Percentiles rank a stretch among this genome's conserved stretches.
phyloP scores from a whole-genome alignment of 2,797 vertebrate genomes.

The Decapterus maruadsi region DNA sequence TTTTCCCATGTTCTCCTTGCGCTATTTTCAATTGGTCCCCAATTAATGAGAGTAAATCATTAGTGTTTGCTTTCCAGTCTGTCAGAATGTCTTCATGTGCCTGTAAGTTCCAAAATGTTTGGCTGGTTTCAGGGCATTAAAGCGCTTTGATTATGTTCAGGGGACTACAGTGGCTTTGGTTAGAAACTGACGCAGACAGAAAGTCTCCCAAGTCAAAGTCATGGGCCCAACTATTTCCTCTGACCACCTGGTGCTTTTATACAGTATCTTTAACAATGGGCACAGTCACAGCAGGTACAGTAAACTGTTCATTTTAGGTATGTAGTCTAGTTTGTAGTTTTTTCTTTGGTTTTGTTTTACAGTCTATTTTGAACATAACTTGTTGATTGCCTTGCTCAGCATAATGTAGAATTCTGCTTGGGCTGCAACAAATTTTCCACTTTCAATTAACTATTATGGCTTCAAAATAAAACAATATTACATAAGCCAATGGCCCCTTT shows the following conservation, averaged over 20 bases:
- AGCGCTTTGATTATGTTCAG: constrained; percentile 1
- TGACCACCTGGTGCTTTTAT: constrained; percentile 11
- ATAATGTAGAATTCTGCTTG: neutral
- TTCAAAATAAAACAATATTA: neutral
- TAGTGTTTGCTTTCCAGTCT: neutral
- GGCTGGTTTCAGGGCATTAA: neutral
- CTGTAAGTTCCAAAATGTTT: constrained; percentile 3
- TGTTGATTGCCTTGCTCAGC: neutral
- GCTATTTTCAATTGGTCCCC: neutral
- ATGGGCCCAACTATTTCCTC: neutral
- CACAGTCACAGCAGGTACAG: neutral
- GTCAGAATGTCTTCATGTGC: neutral
- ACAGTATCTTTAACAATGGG: neutral
- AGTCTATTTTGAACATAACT: neutral
- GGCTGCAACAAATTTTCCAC: neutral
- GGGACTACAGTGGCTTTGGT: neutral
- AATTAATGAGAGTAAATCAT: neutral
- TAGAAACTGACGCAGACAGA: neutral
- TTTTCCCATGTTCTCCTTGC: neutral
- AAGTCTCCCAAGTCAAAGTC: constrained; percentile 3
- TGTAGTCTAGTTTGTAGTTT: neutral
- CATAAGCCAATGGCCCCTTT: neutral
- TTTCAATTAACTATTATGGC: too few species aligned
- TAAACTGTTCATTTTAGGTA: neutral
- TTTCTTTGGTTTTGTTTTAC: neutral